phyloP scores from a whole-genome alignment of 2,888 invertebrate species.

The Tridacna gigas region DNA sequence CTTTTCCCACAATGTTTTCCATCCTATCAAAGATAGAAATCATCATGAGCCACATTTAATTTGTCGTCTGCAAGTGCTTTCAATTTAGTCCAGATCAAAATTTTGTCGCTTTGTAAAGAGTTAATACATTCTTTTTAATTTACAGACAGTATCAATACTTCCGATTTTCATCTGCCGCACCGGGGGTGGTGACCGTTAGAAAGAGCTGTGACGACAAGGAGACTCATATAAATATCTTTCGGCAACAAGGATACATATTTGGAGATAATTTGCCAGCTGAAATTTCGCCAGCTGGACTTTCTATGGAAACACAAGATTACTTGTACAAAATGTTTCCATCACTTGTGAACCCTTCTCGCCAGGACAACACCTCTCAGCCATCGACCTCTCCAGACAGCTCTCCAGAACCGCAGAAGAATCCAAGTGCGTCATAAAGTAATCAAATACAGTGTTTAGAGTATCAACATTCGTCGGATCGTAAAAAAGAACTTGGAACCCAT shows the following conservation, averaged over 20 bases:
- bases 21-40: no score
- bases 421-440: no score
- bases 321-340: conserved; percentile 7
- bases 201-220: background rate
- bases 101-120: no score
- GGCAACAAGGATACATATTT: background rate
- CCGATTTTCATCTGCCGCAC: background rate
- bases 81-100: background rate
- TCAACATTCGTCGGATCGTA: background rate
- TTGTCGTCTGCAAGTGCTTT: background rate
- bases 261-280: background rate
- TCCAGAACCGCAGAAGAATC: no score
- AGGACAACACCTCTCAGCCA: background rate
- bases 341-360: conserved; percentile 1
- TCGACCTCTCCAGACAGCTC: no score
- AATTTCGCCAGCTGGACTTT: background rate
- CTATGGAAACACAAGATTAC: background rate
- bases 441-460: no score
- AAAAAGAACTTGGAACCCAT: no score
- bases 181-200: background rate
- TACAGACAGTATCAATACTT: background rate
- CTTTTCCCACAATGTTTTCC: no score
- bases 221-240: background rate
- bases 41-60: no score
- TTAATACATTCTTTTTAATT: background rate